Percentiles rank a stretch among this genome's conserved stretches.
Conservation (phyloP, 2,888 invertebrate species). For the Spicauda simplicius region DNA sequence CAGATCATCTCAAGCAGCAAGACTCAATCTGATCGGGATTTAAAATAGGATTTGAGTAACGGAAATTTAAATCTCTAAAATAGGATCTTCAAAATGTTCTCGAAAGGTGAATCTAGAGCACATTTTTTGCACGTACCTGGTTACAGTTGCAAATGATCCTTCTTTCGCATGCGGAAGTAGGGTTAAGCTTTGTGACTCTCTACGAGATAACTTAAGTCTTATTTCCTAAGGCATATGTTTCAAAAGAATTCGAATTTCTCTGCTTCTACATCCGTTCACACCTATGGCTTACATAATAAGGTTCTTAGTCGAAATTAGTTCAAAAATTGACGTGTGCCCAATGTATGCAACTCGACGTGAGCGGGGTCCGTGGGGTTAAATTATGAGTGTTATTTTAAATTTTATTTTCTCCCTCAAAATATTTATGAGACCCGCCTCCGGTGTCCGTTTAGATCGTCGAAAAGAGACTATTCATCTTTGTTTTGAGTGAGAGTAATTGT, state of each 20-base stretch:
- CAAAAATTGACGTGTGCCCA: slow-evolving; percentile 11
- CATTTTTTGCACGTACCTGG: slow-evolving; percentile 36
- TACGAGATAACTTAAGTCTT: not conserved
- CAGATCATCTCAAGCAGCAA: not conserved
- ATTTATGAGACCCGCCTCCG: slow-evolving; percentile 51
- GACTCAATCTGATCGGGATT: not conserved
- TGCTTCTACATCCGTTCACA: not conserved
- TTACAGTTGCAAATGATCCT: slow-evolving; percentile 36
- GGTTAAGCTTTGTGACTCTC: slow-evolving; percentile 20
- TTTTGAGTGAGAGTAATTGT: slow-evolving; percentile 51
- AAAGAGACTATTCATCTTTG: slow-evolving; percentile 54
- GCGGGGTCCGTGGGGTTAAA: slow-evolving; percentile 68
- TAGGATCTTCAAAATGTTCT: slow-evolving; percentile 30
- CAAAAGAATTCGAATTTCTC: not conserved
- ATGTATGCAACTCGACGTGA: slow-evolving; percentile 41
- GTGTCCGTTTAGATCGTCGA: slow-evolving; percentile 53
- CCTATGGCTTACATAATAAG: slow-evolving; percentile 17
- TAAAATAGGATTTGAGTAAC: slow-evolving; percentile 2
- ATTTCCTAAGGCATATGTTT: slow-evolving; percentile 1
- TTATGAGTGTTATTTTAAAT: slow-evolving; percentile 71
- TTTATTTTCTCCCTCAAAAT: slow-evolving; percentile 65
- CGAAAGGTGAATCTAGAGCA: slow-evolving; percentile 31
- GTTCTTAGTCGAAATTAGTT: slow-evolving; percentile 4
- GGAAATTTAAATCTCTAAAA: slow-evolving; percentile 34
- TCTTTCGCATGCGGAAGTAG: slow-evolving; percentile 33